Conservation (phyloP, 2,888 invertebrate genomes). For the Tenthredo mesomela region DNA sequence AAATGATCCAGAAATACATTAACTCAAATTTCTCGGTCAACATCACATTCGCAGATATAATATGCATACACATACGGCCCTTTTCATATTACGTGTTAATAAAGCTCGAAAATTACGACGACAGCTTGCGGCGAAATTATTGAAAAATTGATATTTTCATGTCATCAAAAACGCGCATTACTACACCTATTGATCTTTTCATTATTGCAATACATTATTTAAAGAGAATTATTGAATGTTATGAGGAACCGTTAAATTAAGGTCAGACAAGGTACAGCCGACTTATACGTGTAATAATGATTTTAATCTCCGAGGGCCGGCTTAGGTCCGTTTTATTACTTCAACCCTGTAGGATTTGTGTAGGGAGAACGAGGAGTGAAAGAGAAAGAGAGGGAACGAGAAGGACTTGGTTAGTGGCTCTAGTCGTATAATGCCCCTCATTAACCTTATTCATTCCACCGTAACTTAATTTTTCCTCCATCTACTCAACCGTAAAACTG, state of each 20-base stretch:
- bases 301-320: slow-evolving; percentile 60
- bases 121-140: neutral
- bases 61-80: neutral
- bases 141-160: neutral
- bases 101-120: neutral
- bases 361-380: neutral
- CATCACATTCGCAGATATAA: neutral
- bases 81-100: neutral
- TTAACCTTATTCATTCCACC: slow-evolving; percentile 52
- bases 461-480: slow-evolving; percentile 51
- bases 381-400: slow-evolving; percentile 4
- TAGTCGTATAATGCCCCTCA: slow-evolving; percentile 52
- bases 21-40: neutral
- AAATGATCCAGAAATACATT: neutral
- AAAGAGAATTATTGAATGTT: slow-evolving; percentile 35
- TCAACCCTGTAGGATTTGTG: slow-evolving; percentile 26
- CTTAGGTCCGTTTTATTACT: slow-evolving; percentile 55
- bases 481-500: slow-evolving; percentile 40
- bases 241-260: slow-evolving; percentile 12
- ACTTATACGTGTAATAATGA: slow-evolving; percentile 60
- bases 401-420: slow-evolving; percentile 35
- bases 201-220: neutral
- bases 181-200: neutral
- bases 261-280: neutral
- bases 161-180: no score